Evolutionary conservation across 1,140 invertebrate genomes (phyloP).

Genomic region (Pentalonia nigronervosa): DNA sequence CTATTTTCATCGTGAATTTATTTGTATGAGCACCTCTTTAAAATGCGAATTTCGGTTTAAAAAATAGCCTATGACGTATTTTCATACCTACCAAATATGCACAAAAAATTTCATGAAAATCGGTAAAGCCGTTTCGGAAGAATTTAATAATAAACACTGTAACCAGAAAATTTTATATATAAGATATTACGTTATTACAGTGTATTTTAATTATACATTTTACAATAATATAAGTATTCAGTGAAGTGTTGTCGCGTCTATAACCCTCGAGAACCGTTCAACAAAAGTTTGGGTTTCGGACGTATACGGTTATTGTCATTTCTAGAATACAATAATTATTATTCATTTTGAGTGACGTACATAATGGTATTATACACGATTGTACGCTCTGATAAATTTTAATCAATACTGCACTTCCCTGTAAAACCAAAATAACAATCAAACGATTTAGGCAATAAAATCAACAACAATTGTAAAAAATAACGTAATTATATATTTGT

Average conservation of each 20-base stretch:
- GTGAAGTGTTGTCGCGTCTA: not conserved
- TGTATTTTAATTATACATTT: not conserved
- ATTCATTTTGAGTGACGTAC: not conserved
- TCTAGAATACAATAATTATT: not conserved
- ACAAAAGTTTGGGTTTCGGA: not conserved
- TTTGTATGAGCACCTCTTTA: no score
- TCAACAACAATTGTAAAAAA: not conserved
- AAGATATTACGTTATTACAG: no score
- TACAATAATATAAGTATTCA: not conserved
- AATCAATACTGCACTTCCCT: not conserved
- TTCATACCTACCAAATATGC: no score
- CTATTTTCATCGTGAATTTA: no score
- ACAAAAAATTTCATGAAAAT: no score
- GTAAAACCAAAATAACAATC: not conserved
- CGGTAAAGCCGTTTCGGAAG: no score
- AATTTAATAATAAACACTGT: no score
- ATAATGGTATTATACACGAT: not conserved
- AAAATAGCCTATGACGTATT: no score
- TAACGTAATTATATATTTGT: not conserved
- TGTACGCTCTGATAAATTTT: not conserved
- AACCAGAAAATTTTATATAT: no score
- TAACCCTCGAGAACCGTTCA: not conserved
- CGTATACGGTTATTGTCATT: no score
- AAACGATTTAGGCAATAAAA: not conserved
- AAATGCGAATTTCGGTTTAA: no score